Evolutionary conservation across 2,888 invertebrate species (phyloP).

Genomic region (Macrophya alboannulata): DNA sequence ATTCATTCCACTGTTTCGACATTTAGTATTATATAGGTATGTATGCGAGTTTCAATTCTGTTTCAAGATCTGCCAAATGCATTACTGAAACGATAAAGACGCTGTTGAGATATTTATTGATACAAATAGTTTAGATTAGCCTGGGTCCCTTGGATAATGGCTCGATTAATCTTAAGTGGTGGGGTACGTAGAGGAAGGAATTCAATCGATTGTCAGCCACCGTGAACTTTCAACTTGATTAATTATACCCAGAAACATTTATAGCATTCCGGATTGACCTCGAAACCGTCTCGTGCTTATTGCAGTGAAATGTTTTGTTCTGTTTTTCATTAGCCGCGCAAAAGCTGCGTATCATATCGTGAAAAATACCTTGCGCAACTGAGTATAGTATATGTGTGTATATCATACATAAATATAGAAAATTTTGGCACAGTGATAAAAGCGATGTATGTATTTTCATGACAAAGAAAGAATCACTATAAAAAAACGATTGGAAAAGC

Average conservation of each 20-base stretch:
- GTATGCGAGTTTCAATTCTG: background rate
- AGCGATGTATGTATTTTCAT: background rate
- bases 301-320: background rate
- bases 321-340: background rate
- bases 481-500: background rate
- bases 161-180: constrained; percentile 9
- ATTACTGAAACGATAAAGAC: background rate
- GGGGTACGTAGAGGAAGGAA: constrained; percentile 8
- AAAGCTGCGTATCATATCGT: background rate
- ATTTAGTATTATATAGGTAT: background rate
- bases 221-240: constrained; percentile 23
- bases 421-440: constrained; percentile 21
- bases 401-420: background rate
- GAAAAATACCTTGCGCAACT: background rate
- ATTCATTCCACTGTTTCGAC: background rate
- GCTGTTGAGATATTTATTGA: constrained; percentile 31
- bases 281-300: background rate
- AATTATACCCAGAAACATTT: constrained; percentile 45
- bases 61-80: background rate
- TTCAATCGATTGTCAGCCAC: constrained; percentile 27
- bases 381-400: background rate
- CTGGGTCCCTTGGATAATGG: constrained; percentile 14
- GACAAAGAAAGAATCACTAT: background rate
- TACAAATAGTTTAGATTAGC: constrained; percentile 32
- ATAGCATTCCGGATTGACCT: constrained; percentile 24